These are phyloP conservation scores for Serilophus lunatus DNA, from an alignment of 2,113 vertebrate species.

Conservation along the genomic window DNA sequence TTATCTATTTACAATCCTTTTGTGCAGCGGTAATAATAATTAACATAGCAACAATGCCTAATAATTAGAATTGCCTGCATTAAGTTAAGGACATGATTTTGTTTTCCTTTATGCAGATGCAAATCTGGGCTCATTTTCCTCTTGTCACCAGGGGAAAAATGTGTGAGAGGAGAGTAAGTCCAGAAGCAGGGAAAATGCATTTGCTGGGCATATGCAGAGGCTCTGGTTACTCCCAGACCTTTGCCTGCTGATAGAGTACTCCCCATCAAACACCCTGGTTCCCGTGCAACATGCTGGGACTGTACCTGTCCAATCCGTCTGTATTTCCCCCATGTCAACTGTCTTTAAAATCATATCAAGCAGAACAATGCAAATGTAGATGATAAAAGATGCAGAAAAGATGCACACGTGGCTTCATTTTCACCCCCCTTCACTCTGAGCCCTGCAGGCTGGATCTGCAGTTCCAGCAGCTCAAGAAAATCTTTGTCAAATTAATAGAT, in stretches of 20 bases:
- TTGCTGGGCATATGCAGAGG: neutral
- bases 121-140: neutral
- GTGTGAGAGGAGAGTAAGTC: neutral
- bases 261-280: neutral
- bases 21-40: neutral
- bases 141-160: neutral
- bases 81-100: neutral
- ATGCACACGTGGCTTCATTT: neutral
- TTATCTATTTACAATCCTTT: conserved; percentile 34
- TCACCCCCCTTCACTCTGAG: conserved; percentile 1
- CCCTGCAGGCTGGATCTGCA: conserved; percentile 47
- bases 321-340: neutral
- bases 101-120: neutral
- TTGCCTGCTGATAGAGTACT: neutral
- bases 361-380: conserved; percentile 18
- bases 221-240: neutral
- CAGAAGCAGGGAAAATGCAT: neutral
- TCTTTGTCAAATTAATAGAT: conserved; percentile 58
- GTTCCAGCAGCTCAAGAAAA: conserved; percentile 26
- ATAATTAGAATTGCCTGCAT: conserved; percentile 3
- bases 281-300: neutral
- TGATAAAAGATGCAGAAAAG: conserved; percentile 25
- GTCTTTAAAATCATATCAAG: neutral
- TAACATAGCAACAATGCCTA: neutral
- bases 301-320: neutral